Percentiles rank a stretch among this genome's conserved stretches.
These are phyloP conservation scores for Pseudorasbora parva DNA, from an alignment of 2,113 vertebrate species.

Conservation along the genomic window DNA sequence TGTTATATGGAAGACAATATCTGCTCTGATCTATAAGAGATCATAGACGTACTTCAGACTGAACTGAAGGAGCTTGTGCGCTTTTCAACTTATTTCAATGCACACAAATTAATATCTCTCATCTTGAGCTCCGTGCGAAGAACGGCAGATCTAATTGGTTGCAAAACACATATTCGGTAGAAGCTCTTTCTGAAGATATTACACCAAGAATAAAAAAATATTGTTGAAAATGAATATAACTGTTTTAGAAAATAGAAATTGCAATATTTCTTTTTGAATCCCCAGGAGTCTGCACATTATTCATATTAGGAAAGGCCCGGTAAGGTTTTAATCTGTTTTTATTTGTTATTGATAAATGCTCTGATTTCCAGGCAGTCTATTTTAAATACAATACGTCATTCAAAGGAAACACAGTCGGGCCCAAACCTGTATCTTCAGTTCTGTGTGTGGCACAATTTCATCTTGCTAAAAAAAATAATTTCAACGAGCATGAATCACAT, in stretches of 20 bases:
- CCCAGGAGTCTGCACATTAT: not conserved
- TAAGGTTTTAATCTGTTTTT: slow-evolving; percentile 8
- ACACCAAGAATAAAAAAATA: not conserved
- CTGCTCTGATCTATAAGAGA: not conserved
- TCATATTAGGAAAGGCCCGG: not conserved
- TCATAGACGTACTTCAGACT: slow-evolving; percentile 17
- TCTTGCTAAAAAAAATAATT: not conserved
- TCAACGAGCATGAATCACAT: not conserved
- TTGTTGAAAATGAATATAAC: not conserved
- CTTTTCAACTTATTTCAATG: not conserved
- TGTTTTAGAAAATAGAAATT: not conserved
- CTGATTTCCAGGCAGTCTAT: not conserved
- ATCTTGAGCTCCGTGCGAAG: slow-evolving; percentile 11
- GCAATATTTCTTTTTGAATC: slow-evolving; percentile 9
- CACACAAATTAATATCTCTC: not conserved
- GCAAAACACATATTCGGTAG: slow-evolving; percentile 3
- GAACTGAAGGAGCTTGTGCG: not conserved
- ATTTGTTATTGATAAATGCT: slow-evolving; percentile 2
- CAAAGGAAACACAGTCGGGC: not conserved
- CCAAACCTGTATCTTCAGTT: not conserved
- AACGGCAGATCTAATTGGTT: not conserved
- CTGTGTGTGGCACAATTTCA: not conserved
- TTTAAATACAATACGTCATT: not conserved
- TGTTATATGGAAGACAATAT: not conserved
- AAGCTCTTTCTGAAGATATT: not conserved